Conservation (phyloP, 2,113 vertebrate species). For the Carassius gibelio region DNA sequence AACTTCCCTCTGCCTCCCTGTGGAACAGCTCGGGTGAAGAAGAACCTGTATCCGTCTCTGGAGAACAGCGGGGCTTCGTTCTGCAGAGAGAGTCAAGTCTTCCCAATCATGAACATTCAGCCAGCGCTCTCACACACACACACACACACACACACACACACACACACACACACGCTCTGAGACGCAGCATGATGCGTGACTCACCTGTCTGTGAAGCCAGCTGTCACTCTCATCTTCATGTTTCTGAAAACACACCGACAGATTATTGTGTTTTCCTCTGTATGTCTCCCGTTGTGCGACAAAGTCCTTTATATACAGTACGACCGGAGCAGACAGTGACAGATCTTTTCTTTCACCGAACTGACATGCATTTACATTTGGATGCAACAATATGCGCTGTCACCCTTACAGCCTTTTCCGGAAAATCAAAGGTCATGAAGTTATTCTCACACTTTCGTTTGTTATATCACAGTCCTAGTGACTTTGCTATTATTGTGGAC, state of each 20-base stretch:
- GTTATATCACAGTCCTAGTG: background rate
- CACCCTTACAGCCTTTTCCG: background rate
- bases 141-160: too few species aligned
- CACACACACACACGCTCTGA: background rate
- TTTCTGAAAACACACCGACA: constrained; percentile 80
- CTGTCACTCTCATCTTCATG: constrained; percentile 95
- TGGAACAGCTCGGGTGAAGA: constrained; percentile 91
- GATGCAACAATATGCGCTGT: background rate
- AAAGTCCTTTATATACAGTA: background rate
- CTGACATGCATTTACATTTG: constrained; percentile 1
- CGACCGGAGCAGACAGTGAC: background rate
- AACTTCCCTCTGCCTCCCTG: constrained; percentile 94
- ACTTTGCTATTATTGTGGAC: background rate
- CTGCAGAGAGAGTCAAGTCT: constrained; percentile 66
- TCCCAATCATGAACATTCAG: background rate
- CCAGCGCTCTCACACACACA: constrained; percentile 9
- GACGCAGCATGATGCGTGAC: background rate
- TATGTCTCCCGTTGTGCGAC: background rate
- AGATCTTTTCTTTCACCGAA: background rate
- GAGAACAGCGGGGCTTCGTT: constrained; percentile 93
- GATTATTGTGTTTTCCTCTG: background rate
- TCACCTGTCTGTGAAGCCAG: constrained; percentile 96
- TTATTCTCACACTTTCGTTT: background rate
- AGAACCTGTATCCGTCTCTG: constrained; percentile 87
- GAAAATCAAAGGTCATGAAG: background rate